Conservation (phyloP, 2,113 vertebrate genomes). For the Raja brachyura region DNA sequence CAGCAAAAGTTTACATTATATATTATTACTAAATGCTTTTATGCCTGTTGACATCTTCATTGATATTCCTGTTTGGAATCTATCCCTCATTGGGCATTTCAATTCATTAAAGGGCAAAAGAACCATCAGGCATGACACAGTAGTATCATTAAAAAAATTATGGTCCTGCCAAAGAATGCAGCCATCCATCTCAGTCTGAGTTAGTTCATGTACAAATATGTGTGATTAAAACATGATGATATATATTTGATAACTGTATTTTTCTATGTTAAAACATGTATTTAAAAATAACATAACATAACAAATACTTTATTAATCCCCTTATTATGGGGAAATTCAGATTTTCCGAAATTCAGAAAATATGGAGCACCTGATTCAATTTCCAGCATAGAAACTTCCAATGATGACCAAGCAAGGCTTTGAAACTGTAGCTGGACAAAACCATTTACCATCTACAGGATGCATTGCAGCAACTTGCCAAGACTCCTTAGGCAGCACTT, state of each 20-base stretch:
- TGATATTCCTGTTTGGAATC: neutral
- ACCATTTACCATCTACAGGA: too few species aligned
- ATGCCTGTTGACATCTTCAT: neutral
- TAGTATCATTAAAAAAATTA: neutral
- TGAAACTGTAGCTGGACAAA: too few species aligned
- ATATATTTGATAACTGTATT: neutral
- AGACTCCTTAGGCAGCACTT: too few species aligned
- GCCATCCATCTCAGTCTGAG: neutral
- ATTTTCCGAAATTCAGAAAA: too few species aligned
- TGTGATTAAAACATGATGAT: neutral
- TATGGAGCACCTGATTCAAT: neutral
- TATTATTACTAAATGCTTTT: neutral
- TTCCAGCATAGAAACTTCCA: neutral
- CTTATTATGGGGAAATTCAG: too few species aligned
- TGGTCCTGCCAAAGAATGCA: neutral
- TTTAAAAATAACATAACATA: too few species aligned
- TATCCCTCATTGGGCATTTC: too few species aligned
- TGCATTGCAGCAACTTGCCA: too few species aligned
- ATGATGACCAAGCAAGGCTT: neutral
- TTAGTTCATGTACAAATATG: neutral
- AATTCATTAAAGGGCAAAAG: too few species aligned
- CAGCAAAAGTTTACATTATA: neutral
- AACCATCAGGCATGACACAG: too few species aligned
- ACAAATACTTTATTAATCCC: too few species aligned
- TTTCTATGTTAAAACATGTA: too few species aligned